These are phyloP conservation scores for Pocota personata DNA, from an alignment of 2,888 invertebrate species.

Conservation along the genomic window DNA sequence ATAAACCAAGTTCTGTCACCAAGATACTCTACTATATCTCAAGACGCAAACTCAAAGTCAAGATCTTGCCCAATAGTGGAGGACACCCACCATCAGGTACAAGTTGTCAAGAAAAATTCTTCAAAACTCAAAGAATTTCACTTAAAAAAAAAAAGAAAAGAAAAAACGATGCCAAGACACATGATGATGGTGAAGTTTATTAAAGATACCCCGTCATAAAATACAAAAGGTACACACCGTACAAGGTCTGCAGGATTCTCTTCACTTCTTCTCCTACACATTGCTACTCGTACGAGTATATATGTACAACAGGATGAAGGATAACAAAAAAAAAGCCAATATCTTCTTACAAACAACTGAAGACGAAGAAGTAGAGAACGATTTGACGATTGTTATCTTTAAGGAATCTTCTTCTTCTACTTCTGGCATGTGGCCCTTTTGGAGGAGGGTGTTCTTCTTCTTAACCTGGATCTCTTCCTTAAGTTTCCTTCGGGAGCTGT, in stretches of 20 bases:
- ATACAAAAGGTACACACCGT: constrained; percentile 53
- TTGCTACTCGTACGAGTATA: not conserved
- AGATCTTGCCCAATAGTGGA: too few species aligned
- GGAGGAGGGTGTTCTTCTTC: constrained; percentile 51
- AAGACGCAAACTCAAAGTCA: not conserved
- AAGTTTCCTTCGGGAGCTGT: not conserved
- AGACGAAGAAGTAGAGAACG: constrained; percentile 27
- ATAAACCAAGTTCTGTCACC: too few species aligned
- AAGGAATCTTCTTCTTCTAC: constrained; percentile 53
- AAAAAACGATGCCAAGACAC: constrained; percentile 1
- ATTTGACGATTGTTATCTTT: constrained; percentile 62
- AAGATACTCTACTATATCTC: too few species aligned
- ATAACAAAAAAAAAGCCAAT: constrained; percentile 31
- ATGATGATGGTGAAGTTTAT: constrained; percentile 50
- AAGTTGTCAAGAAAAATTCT: not conserved
- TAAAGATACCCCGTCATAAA: constrained; percentile 61
- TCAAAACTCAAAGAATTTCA: constrained; percentile 2
- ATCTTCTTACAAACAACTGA: constrained; percentile 46
- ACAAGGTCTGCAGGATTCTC: constrained; percentile 54
- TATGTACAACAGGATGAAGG: constrained; percentile 30
- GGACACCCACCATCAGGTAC: too few species aligned
- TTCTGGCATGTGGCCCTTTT: constrained; percentile 50
- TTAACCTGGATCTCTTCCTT: constrained; percentile 36
- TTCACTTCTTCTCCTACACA: not conserved
- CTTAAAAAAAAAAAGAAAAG: not conserved